These are phyloP conservation scores for Lithophane ornitopus DNA, from an alignment of 2,888 invertebrate genomes.

Conservation along the genomic window DNA sequence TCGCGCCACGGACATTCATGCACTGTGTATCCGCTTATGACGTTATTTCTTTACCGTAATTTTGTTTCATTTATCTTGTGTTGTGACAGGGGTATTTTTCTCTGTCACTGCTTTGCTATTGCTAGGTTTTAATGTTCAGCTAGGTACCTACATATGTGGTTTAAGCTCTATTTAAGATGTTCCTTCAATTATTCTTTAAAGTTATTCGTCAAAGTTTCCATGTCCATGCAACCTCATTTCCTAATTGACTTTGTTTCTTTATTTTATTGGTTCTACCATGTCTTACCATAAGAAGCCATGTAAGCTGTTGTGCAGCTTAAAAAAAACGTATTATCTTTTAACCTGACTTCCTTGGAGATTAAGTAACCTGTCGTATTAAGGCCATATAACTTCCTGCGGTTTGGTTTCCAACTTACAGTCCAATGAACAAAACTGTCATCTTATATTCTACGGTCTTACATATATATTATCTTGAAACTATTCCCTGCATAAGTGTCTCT, in stretches of 20 bases:
- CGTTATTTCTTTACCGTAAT: constrained; percentile 61
- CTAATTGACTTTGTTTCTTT: constrained; percentile 34
- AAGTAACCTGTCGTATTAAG: constrained; percentile 62
- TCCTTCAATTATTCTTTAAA: not conserved
- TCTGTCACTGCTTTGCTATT: constrained; percentile 20
- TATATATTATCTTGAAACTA: not conserved
- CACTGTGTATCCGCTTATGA: constrained; percentile 55
- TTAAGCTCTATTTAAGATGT: not conserved
- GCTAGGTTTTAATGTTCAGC: constrained; percentile 15
- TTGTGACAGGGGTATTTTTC: constrained; percentile 50
- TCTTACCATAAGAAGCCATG: constrained; percentile 56
- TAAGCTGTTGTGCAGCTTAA: constrained; percentile 37
- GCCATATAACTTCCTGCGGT: constrained; percentile 68
- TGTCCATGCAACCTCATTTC: constrained; percentile 34
- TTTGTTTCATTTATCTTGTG: constrained; percentile 62
- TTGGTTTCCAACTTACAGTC: constrained; percentile 58
- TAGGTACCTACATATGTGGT: not conserved
- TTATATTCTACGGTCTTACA: constrained; percentile 3
- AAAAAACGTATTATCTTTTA: constrained; percentile 45
- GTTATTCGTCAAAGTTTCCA: not conserved
- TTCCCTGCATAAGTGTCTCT: not conserved
- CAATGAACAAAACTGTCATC: constrained; percentile 25
- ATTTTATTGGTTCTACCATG: not conserved
- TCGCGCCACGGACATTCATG: constrained; percentile 66
- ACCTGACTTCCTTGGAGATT: constrained; percentile 63